These are phyloP conservation scores for Diphyllodes magnificus DNA, from an alignment of 2,113 vertebrate genomes.

Conservation along the genomic window DNA sequence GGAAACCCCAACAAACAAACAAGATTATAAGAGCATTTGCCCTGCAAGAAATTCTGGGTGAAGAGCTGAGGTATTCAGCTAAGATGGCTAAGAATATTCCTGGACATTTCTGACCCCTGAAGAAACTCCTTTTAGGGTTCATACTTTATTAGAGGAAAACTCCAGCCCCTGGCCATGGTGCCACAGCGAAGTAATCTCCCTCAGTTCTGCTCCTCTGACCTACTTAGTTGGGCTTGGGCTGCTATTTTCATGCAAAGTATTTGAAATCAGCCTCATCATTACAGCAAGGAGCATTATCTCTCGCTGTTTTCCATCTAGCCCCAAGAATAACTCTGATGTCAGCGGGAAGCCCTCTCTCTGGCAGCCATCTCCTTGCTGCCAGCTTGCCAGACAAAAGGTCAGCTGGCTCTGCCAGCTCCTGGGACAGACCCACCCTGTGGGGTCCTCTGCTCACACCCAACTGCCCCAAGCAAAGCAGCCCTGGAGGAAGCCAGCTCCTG, in stretches of 20 bases:
- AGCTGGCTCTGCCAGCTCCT: background rate
- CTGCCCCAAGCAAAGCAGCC: background rate
- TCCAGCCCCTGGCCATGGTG: background rate
- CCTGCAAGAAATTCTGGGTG: background rate
- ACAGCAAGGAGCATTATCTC: slow-evolving; percentile 26
- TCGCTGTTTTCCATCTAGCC: slow-evolving; percentile 16
- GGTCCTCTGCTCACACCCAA: background rate
- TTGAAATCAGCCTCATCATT: slow-evolving; percentile 47
- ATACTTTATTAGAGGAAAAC: background rate
- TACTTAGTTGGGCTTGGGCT: background rate
- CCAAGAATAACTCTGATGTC: slow-evolving; percentile 62
- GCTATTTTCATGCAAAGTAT: slow-evolving; percentile 4
- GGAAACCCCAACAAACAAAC: background rate
- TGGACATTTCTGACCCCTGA: background rate
- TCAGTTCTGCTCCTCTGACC: background rate
- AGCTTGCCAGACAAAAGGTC: slow-evolving; percentile 51
- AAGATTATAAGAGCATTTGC: background rate
- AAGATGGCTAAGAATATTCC: background rate
- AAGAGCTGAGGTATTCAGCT: background rate
- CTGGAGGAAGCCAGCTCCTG: background rate
- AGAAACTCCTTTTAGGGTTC: background rate
- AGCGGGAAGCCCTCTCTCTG: slow-evolving; percentile 34
- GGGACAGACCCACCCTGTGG: accelerated
- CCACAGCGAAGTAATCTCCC: background rate
- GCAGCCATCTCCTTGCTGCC: background rate